A percentile compares a stretch with the other conserved stretches of the same genome.
Conservation (phyloP, 2,888 invertebrate genomes). For the Cantharis flavilabris region DNA sequence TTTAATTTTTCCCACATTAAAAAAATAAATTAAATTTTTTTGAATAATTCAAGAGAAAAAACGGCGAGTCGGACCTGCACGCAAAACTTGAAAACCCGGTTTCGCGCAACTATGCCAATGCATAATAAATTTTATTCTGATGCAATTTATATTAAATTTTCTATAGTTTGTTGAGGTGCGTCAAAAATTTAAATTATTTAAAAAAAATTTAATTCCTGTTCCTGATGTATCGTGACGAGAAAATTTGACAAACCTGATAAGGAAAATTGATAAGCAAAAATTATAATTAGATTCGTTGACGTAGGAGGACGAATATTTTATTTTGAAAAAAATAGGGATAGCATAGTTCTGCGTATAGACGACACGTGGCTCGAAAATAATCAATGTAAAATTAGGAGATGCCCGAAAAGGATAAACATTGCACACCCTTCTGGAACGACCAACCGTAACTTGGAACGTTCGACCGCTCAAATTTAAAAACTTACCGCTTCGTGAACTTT, state of each 20-base stretch:
- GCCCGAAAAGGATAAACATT: conserved; percentile 20
- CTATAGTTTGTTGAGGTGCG: not conserved
- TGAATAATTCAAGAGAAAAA: not conserved
- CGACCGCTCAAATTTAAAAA: not conserved
- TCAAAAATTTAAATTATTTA: not conserved
- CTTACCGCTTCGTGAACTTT: conserved; percentile 21
- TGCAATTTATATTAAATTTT: not conserved
- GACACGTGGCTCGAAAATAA: not conserved
- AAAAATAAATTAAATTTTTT: no score
- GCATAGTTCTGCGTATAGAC: not conserved
- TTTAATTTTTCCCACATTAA: no score
- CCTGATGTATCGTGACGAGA: not conserved
- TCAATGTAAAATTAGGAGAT: no score
- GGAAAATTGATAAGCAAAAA: not conserved
- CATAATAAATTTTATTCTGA: not conserved
- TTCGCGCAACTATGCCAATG: not conserved
- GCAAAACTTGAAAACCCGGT: not conserved
- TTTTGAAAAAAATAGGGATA: not conserved
- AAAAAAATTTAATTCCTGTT: not conserved
- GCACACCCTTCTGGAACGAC: not conserved
- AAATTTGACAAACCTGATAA: not conserved
- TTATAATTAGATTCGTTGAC: not conserved
- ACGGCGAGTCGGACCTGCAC: not conserved
- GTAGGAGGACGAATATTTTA: not conserved
- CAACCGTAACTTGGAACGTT: conserved; percentile 1